Evolutionary conservation across 2,888 invertebrate species (phyloP), one percentile per base, ranked within the genome.

Genomic region (Acleris laterana): DNA sequence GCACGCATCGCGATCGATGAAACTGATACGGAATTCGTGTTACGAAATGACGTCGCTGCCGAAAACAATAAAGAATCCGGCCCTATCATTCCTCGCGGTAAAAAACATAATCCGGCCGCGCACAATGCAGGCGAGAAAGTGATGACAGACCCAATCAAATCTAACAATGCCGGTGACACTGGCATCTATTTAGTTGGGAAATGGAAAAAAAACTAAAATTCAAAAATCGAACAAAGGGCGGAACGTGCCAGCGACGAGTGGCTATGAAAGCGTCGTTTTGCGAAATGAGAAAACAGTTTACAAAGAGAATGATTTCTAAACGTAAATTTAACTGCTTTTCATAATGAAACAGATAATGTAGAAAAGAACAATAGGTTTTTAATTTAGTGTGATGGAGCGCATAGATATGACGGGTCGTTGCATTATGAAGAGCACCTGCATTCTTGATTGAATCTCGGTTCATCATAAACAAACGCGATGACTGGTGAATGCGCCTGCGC

Each of bases 241-340:
- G 82, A 83, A 85, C 89, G 88, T 88, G 89, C 81, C 77, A 78
- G 75, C 77, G 72, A 80, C 81, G 78, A 79, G 83, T 79, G 83
- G 79, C 55, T 44, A 62, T 48, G 56, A 61, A 61, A 61, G 65
- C 44, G 32, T 19, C 51, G 42, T 16, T 42, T 55, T 16, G 60
- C 65, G 28, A 65, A 65, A 57, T 32, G 55, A 44, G 44, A 13
- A 32, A 32, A 38, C 46, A n/a, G 22, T 38, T 51, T 19, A 42
- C 38, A 55, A 32, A 48, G 20, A 44, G 22, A 25, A 7, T 51
- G 28, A 13, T 56, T 38, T 51, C 46, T 62, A 62, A 44, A 22
- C 51, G 64, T 22, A 44, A 55, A 50, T 50, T 42, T 44, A 48
- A 38, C 51, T 48, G 58, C 50, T 16, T 57, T 17, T 58, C 48